Evolutionary conservation across 2,113 vertebrate genomes (phyloP), one percentile per base, ranked within the genome.

Genomic region (Syrmaticus mikado): DNA sequence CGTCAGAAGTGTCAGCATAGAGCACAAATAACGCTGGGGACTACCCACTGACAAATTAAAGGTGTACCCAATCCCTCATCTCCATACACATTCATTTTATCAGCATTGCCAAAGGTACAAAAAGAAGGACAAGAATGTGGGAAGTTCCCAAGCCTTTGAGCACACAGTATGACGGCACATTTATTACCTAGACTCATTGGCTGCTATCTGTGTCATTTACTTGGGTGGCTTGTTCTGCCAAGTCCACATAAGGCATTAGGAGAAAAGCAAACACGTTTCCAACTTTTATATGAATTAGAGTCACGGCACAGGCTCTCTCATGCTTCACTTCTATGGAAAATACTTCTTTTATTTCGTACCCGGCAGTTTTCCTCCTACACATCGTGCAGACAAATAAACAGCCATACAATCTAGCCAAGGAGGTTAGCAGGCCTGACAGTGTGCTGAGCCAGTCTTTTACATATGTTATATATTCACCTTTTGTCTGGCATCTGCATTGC

Each of bases 401-500:
- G 57, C 52, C 57, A 66, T 20, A 43, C 41, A 74, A 72, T 57
- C 38, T 25, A 91, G 52, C 64, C 76, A 70, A 73, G 20, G 73
- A 91, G 79, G 89, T 92, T 91, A 90, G 79, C 41, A 85, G 57
- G 80, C 96, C 91, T 55, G 80, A 91, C 90, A 82, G 62, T 72
- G 85, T 72, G 74, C 70, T 95, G 73, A 96, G 96, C 90, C 94
- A 95, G 94, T 62, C 85, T 93, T 94, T 91, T 95, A 81, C 96
- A 97, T 97, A 73, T 97, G 96, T 97, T 97, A 91, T 75, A 86
- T 95, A 95, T 97, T 97, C 96, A 97, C 96, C 96, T 97, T 96
- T 97, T 70, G 95, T 95, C 93, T 97, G 96, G 94, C 96, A 97
- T 96, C 94, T 97, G 96, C 90, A 91, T 92, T 95, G 96, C 96